These are phyloP conservation scores for Anneissia japonica DNA, from an alignment of 35 echinoderm and acorn worm genomes.

Conservation along the genomic window DNA sequence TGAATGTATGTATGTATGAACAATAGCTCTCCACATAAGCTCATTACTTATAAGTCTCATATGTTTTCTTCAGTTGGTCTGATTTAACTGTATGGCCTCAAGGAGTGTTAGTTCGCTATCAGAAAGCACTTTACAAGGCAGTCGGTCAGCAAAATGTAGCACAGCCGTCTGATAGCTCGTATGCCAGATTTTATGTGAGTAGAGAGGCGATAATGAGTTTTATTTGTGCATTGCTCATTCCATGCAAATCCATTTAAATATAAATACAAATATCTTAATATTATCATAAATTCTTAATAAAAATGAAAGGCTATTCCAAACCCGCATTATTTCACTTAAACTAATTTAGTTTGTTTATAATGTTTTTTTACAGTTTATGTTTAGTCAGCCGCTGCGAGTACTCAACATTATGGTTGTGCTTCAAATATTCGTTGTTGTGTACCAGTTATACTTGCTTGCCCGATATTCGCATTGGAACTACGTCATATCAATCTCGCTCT, in stretches of 20 bases:
- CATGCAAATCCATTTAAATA: too few relatives aligned
- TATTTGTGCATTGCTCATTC: too few relatives aligned
- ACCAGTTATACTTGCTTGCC: conserved; percentile 81
- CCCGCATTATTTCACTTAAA: too few relatives aligned
- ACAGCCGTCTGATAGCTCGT: conserved; percentile 84
- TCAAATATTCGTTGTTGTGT: conserved; percentile 60
- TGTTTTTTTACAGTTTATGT: conserved; percentile 82
- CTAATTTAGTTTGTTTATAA: not conserved
- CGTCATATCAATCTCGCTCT: conserved; percentile 79
- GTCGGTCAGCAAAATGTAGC: conserved; percentile 89
- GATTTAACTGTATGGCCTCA: conserved; percentile 93
- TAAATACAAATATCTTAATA: too few relatives aligned
- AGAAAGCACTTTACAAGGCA: conserved; percentile 90
- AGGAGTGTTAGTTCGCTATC: conserved; percentile 86
- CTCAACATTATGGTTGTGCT: conserved; percentile 73
- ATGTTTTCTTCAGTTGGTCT: conserved; percentile 65
- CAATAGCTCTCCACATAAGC: too few relatives aligned
- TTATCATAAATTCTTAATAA: too few relatives aligned
- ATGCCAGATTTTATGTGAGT: conserved; percentile 99
- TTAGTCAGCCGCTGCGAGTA: conserved; percentile 77
- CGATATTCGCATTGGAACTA: conserved; percentile 91
- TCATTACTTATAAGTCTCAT: not conserved
- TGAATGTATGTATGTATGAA: too few relatives aligned
- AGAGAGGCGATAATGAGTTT: too few relatives aligned
- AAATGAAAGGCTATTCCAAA: too few relatives aligned